phyloP scores from a whole-genome alignment of 2,113 vertebrate species.

The Struthio camelus region DNA sequence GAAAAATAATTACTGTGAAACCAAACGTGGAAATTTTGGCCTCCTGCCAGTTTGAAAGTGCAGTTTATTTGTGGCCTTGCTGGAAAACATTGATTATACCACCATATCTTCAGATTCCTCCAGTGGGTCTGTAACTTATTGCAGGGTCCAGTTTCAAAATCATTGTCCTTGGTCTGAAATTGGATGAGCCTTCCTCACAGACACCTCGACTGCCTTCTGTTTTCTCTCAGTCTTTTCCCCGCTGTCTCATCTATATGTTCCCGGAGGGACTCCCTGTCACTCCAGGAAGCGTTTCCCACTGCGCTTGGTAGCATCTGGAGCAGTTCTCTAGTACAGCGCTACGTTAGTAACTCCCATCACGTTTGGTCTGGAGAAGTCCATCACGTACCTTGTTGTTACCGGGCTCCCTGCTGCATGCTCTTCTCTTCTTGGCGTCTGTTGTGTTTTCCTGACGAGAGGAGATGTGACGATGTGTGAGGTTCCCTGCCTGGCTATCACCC shows the following conservation, averaged over 20 bases:
- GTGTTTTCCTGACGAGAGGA: background rate
- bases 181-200: background rate
- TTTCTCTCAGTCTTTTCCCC: background rate
- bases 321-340: background rate
- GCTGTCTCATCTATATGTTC: fast-evolving
- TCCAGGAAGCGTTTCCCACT: background rate
- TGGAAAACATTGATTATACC: background rate
- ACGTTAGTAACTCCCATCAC: background rate
- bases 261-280: fast-evolving
- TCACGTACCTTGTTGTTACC: background rate
- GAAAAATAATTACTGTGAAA: background rate
- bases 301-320: fast-evolving
- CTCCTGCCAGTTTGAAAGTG: background rate
- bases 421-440: background rate
- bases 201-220: background rate
- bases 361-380: background rate
- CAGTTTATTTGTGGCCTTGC: background rate
- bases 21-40: background rate
- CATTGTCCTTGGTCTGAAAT: background rate
- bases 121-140: background rate
- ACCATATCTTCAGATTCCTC: background rate
- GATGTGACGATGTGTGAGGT: background rate
- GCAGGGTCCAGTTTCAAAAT: background rate
- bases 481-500: background rate
- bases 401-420: background rate